Evolutionary conservation across 2,888 invertebrate species (phyloP).

Genomic region (Malachius bipustulatus): DNA sequence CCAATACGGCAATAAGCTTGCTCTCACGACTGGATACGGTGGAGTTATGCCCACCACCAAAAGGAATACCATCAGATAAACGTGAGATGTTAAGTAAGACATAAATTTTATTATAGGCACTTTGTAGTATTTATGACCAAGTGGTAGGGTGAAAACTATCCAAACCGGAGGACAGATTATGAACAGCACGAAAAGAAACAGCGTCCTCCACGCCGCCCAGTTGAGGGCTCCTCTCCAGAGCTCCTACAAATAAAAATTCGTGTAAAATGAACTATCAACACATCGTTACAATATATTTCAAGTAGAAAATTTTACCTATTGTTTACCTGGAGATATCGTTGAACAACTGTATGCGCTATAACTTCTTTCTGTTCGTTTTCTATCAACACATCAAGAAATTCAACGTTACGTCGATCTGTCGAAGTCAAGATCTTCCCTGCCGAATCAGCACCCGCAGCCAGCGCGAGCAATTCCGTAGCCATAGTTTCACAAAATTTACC

Average conservation of each 20-base stretch:
- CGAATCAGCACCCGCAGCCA: slow-evolving; percentile 89
- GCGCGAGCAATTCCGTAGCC: slow-evolving; percentile 90
- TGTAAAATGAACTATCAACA: too few relatives aligned
- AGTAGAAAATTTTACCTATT: slow-evolving; percentile 36
- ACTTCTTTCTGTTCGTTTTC: slow-evolving; percentile 98
- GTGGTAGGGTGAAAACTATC: slow-evolving; percentile 88
- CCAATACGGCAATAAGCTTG: slow-evolving; percentile 78
- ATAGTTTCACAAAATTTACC: slow-evolving; percentile 94
- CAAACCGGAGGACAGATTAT: slow-evolving; percentile 92
- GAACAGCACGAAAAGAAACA: slow-evolving; percentile 85
- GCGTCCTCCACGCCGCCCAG: slow-evolving; percentile 92
- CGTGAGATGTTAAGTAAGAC: slow-evolving; percentile 97
- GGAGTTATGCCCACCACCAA: slow-evolving; percentile 83
- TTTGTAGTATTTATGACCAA: slow-evolving; percentile 92
- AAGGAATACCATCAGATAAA: slow-evolving; percentile 90
- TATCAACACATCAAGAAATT: slow-evolving; percentile 91
- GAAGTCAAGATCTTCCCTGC: slow-evolving; percentile 91
- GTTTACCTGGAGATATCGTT: slow-evolving; percentile 86
- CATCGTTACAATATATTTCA: background rate
- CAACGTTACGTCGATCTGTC: slow-evolving; percentile 85
- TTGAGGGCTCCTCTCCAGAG: slow-evolving; percentile 95
- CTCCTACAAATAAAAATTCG: slow-evolving; percentile 56
- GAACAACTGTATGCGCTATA: slow-evolving; percentile 93
- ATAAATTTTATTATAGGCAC: slow-evolving; percentile 99
- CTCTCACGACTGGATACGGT: slow-evolving; percentile 69